Evolutionary conservation across 1,140 invertebrate species (phyloP).

Genomic region (Leptopilina boulardi): DNA sequence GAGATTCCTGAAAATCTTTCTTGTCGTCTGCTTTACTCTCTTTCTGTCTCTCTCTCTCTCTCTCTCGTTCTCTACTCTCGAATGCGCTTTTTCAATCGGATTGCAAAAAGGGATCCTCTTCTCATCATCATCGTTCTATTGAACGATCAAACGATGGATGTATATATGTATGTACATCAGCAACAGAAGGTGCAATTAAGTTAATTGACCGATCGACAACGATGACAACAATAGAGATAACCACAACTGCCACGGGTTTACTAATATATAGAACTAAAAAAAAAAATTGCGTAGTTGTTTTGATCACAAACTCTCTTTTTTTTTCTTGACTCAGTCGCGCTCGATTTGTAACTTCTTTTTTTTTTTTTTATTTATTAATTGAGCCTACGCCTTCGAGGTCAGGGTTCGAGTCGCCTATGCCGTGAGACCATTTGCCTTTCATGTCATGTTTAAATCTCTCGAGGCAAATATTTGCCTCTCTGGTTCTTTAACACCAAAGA

Average conservation of each 20-base stretch:
- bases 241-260: no score
- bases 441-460: background rate
- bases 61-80: background rate
- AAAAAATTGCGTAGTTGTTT: no score
- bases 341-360: slow-evolving; percentile 32
- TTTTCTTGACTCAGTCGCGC: slow-evolving; percentile 7
- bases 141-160: slow-evolving; percentile 1
- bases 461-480: background rate
- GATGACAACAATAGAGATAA: background rate
- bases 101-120: background rate
- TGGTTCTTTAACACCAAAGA: no score
- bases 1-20: slow-evolving; percentile 38
- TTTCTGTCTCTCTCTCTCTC: no score
- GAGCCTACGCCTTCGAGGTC: slow-evolving; percentile 37
- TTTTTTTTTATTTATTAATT: no score
- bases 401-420: slow-evolving; percentile 33
- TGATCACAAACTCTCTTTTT: slow-evolving; percentile 12
- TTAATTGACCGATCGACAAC: slow-evolving; percentile 37
- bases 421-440: background rate
- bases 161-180: background rate
- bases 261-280: no score
- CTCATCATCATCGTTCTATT: background rate
- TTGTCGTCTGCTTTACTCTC: slow-evolving; percentile 9
- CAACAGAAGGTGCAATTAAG: slow-evolving; percentile 25
- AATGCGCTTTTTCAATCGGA: slow-evolving; percentile 25